Evolutionary conservation across 2,888 invertebrate species (phyloP).

Genomic region (Parnassius glacialis): DNA sequence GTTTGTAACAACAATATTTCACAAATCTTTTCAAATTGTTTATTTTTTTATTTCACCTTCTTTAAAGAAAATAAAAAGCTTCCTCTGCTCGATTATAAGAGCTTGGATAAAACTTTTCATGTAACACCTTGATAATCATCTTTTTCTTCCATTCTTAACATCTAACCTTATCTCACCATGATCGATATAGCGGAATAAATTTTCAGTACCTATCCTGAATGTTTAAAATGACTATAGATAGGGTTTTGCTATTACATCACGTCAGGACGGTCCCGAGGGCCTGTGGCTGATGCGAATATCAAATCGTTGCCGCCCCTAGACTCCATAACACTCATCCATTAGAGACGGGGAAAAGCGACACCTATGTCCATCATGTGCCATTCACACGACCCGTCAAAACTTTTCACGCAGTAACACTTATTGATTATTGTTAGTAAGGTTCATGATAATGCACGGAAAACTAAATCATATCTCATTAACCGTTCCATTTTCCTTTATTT

Average conservation of each 20-base stretch:
- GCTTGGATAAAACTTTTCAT: too few relatives aligned
- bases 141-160: slow-evolving; percentile 24
- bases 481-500: slow-evolving; percentile 62
- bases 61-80: too few relatives aligned
- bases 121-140: neutral
- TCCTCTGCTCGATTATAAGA: too few relatives aligned
- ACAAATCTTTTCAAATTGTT: too few relatives aligned
- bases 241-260: slow-evolving; percentile 62
- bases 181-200: slow-evolving; percentile 49
- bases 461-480: slow-evolving; percentile 58
- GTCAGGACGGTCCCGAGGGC: slow-evolving; percentile 66
- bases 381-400: slow-evolving; percentile 41
- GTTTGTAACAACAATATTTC: too few relatives aligned
- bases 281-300: slow-evolving; percentile 69
- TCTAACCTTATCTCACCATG: slow-evolving; percentile 30
- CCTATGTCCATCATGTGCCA: slow-evolving; percentile 57
- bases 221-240: slow-evolving; percentile 57
- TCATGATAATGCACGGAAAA: slow-evolving; percentile 49
- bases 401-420: slow-evolving; percentile 33
- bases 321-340: slow-evolving; percentile 71
- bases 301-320: slow-evolving; percentile 73
- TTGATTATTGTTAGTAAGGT: slow-evolving; percentile 28
- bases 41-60: too few relatives aligned
- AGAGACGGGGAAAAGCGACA: slow-evolving; percentile 58
- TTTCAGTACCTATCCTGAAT: slow-evolving; percentile 48